Base-by-base conservation (phyloP, 2,113 vertebrate species). In the Myotis davidii region DNA sequence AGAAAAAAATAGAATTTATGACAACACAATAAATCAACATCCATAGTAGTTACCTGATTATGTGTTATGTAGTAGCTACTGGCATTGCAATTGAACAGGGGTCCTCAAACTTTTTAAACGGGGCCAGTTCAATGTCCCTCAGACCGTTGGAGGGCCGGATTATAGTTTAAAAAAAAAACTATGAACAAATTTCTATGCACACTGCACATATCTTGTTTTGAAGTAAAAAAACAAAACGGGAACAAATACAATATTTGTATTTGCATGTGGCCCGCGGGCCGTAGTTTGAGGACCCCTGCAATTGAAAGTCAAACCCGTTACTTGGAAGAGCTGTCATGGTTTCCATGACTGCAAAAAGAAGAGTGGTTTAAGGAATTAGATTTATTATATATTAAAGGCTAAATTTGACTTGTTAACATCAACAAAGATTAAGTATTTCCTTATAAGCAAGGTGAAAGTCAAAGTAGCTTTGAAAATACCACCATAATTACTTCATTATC, bases 321-420 rank as follows among this genome's bases (percentile, higher is more conserved):
- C 74, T 95, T 92, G 42, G 73, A 90, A 92, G 48, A 74, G 14
- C 7, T 79, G 16, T 70, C 45, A 59, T 72, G 9, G 32, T 92
- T 96, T 92, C 20, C n/a, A 87, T 92, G 89, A 94, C 74, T 88
- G 25, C 45, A 85, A 85, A 88, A 64, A 85, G 59, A 95, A 94
- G n/a, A 84, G 23, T 59, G 17, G 14, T 69, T 94, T 87, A 76
- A 94, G 34, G 29, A 93, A 93, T 91, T 93, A 81, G n/a, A 73
- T 65, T 95, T 90, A 85, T 91, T 95, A 91, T 9, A 81, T 73
- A 88, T 11, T 54, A 59, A 90, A 81, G 72, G 48, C 37, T 79
- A 90, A 92, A 79, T 77, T 95, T 91, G 72, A 90, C 11, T 90
- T 77, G 4, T 73, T 95, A 92, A 77, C 10, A 67, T 64, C 17